Conservation (phyloP, 92 coral and sea anemone genomes). For the Muricea muricata region DNA sequence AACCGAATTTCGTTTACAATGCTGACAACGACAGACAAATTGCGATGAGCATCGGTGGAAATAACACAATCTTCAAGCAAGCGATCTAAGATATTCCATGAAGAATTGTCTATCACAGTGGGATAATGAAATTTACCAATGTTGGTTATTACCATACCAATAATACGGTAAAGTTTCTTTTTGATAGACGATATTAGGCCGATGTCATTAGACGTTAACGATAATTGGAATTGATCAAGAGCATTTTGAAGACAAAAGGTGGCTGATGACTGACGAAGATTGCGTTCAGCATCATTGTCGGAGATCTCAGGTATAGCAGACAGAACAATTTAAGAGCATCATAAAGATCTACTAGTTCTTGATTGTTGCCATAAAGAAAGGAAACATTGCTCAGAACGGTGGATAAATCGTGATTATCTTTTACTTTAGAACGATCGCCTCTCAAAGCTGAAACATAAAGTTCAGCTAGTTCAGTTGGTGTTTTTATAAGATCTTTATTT, state of each 20-base stretch:
- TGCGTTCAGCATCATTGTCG: not conserved
- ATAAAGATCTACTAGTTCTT: not conserved
- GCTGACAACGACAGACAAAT: conserved; percentile 14
- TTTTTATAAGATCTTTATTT: conserved; percentile 16
- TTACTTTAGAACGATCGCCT: not conserved
- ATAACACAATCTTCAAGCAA: conserved; percentile 13
- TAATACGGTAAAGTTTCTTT: conserved; percentile 30
- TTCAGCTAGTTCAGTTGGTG: conserved; percentile 11
- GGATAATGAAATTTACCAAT: conserved; percentile 23
- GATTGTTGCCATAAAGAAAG: conserved; percentile 35
- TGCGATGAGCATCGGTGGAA: not conserved
- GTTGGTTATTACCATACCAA: conserved; percentile 3
- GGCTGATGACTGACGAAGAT: conserved; percentile 20
- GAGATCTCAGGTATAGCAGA: not conserved
- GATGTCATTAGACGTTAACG: conserved; percentile 12
- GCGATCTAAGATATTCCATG: conserved; percentile 22
- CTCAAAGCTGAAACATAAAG: not conserved
- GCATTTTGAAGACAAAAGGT: conserved; percentile 18
- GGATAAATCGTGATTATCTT: conserved; percentile 4
- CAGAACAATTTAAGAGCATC: conserved; percentile 13
- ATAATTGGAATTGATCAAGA: conserved; percentile 24
- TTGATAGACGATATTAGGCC: conserved; percentile 34
- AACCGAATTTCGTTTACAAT: conserved; percentile 37
- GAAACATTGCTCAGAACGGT: conserved; percentile 32
- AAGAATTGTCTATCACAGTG: conserved; percentile 25